Conservation (phyloP, 2,113 vertebrate genomes). For the Sphaerodactylus townsendi region DNA sequence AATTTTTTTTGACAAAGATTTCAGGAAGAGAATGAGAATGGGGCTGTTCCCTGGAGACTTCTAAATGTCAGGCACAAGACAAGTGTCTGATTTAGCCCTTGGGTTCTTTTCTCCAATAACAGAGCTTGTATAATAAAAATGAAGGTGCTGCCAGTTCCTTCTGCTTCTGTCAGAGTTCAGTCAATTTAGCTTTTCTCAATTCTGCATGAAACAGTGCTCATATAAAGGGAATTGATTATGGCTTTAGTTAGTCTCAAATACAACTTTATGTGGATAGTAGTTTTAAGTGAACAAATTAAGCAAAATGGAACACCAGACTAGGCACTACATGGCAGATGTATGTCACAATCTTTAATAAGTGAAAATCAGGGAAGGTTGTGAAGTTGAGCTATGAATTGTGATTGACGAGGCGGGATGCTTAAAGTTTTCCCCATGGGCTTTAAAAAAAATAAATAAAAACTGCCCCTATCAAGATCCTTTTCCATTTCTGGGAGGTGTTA, state of each 20-base stretch:
- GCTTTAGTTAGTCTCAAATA: not conserved
- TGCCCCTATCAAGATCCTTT: too few relatives aligned
- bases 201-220: constrained; percentile 4
- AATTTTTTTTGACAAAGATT: constrained; percentile 30
- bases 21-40: constrained; percentile 28
- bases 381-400: not conserved
- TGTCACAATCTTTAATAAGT: not conserved
- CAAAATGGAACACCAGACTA: not conserved
- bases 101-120: constrained; percentile 36
- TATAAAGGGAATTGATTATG: not conserved
- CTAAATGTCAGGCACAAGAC: constrained; percentile 27
- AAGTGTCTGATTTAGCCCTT: constrained; percentile 22
- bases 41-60: constrained; percentile 8
- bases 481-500: too few relatives aligned
- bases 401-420: too few relatives aligned
- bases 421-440: too few relatives aligned
- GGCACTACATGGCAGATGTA: not conserved
- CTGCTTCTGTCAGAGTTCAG: not conserved
- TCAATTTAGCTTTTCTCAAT: not conserved
- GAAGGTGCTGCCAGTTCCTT: not conserved
- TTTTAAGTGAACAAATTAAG: constrained; percentile 2
- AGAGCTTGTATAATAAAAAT: not conserved
- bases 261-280: not conserved
- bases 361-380: not conserved
- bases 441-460: too few relatives aligned